Evolutionary conservation across 2,888 invertebrate species (phyloP).

Genomic region (Escarpia spicata): DNA sequence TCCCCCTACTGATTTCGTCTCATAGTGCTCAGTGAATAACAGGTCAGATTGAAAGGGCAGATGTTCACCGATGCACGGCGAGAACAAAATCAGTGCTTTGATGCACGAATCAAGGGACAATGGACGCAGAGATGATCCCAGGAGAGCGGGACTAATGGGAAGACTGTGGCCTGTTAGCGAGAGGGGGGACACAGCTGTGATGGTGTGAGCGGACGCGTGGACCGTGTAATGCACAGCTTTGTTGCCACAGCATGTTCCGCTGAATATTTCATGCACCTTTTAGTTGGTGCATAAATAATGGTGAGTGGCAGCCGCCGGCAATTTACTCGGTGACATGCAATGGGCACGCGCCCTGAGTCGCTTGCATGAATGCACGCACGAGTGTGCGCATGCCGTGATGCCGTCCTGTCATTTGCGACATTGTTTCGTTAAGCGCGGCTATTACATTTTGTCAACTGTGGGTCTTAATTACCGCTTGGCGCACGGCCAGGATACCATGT

Average conservation of each 20-base stretch:
- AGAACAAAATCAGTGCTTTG: conserved; percentile 9
- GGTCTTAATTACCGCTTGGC: not conserved
- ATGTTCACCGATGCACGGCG: conserved; percentile 9
- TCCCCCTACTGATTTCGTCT: not conserved
- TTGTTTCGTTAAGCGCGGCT: not conserved
- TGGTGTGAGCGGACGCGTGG: not conserved
- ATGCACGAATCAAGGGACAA: not conserved
- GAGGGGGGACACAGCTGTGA: not conserved
- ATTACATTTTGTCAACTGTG: conserved; percentile 3
- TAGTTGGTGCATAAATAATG: conserved; percentile 13
- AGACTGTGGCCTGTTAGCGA: not conserved
- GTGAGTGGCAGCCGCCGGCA: not conserved
- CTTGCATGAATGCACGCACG: conserved; percentile 6
- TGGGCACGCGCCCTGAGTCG: not conserved
- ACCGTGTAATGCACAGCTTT: not conserved
- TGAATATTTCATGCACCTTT: conserved; percentile 16
- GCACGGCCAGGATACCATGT: not conserved
- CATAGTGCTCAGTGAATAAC: not conserved
- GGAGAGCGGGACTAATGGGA: not conserved
- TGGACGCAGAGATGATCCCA: not conserved
- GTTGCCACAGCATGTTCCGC: not conserved
- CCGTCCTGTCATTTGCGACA: not conserved
- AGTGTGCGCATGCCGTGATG: conserved; percentile 1
- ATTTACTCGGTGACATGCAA: not conserved
- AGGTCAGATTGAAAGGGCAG: conserved; percentile 6